Base-by-base conservation (phyloP, 2,113 vertebrate species). In the Fulica atra region DNA sequence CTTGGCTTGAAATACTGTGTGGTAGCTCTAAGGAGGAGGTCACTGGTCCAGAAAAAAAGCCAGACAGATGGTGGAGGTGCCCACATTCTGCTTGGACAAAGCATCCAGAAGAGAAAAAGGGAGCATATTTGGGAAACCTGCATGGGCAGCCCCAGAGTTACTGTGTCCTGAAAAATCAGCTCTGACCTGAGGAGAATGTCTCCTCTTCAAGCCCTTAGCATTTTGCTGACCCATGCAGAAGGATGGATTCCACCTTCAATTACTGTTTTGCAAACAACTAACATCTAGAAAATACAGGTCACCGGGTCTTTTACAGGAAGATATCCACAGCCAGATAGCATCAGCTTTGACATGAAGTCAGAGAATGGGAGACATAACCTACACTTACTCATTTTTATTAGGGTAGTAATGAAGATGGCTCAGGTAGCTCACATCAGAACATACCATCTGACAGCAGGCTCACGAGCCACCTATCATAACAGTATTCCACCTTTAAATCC, bases 401-500 rank as follows among this genome's bases (percentile, higher is more conserved):
- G 1, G 5, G 35, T 19, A 31, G 31, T 68, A 93, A 95, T 87
- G 81, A 84, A 70, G 81, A 33, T 60, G 33, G 38, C 65, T 91
- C 24, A 3, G 33, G 38, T 40, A 89, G 68, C 61, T 86, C 61
- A 72, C 29, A 89, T 81, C 73, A 87, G 82, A 77, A 77, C 20
- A 4, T 18, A 53, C 36, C 66, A 76, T 44, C 63, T 72, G 71
- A 85, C 79, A 82, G 77, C 11, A 94, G 36, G 61, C 40, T 31
- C 69, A n/a, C 0, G 1, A 76, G 35, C 0, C 0, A 81, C 65
- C 0, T 20, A 31, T 59, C 56, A 24, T 69, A 89, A 82, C 50
- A 51, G 65, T 72, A 36, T 89, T 82, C 48, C 71, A 79, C 66
- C 81, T 66, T 81, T 86, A 92, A 91, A 42, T 60, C 25, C 3